Percentiles rank a stretch among this genome's conserved stretches.
These are phyloP conservation scores for Cryptocephalus primarius DNA, from an alignment of 2,888 invertebrate genomes.

Conservation along the genomic window DNA sequence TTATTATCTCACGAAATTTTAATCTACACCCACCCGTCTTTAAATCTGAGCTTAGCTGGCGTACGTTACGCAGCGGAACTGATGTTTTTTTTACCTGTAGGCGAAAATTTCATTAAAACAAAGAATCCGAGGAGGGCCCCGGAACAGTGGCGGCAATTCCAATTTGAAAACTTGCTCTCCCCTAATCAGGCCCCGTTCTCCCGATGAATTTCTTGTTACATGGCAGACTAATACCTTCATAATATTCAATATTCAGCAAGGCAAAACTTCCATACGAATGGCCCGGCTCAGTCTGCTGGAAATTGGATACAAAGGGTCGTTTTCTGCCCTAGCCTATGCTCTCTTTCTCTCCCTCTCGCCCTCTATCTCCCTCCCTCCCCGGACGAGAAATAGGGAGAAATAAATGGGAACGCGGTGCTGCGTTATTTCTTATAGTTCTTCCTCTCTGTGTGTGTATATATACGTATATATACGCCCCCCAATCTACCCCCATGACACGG, in stretches of 20 bases:
- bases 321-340: conserved; percentile 3
- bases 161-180: not conserved
- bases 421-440: conserved; percentile 29
- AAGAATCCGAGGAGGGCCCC: too few species aligned
- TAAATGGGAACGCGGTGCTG: conserved; percentile 5
- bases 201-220: conserved; percentile 7
- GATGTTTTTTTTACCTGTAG: too few species aligned
- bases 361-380: not conserved
- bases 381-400: conserved; percentile 8
- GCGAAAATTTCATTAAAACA: too few species aligned
- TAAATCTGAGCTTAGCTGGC: too few species aligned
- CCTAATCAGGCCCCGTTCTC: conserved; percentile 12
- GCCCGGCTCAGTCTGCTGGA: conserved; percentile 22
- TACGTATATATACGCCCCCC: conserved; percentile 13
- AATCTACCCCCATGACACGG: conserved; percentile 21
- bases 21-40: too few species aligned
- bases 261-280: conserved; percentile 27
- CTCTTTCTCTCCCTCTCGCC: not conserved
- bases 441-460: too few species aligned
- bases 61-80: too few species aligned
- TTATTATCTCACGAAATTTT: too few species aligned
- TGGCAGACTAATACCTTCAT: conserved; percentile 27
- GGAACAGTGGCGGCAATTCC: too few species aligned
- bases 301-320: conserved; percentile 23
- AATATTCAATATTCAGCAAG: conserved; percentile 33